Conservation (phyloP, 2,797 vertebrate species). For the Pangasius mekongensis region DNA sequence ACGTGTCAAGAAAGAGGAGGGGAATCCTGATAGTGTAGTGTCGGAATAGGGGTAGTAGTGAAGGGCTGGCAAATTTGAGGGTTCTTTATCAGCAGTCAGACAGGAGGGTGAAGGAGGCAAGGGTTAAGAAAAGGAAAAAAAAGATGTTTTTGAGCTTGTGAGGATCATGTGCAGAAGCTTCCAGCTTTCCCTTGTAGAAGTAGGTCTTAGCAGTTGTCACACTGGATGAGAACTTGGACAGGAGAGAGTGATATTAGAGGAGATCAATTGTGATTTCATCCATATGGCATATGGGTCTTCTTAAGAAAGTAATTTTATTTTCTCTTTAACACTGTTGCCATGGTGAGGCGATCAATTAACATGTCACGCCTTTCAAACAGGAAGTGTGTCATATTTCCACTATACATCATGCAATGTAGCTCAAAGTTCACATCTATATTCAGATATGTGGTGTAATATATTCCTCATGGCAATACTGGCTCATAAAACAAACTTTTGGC, state of each 20-base stretch:
- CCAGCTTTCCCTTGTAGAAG: no score
- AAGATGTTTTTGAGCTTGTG: background rate
- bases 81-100: background rate
- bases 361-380: no score
- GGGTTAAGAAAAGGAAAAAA: background rate
- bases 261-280: background rate
- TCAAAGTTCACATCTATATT: no score
- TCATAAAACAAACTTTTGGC: background rate
- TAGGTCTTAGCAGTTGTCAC: background rate
- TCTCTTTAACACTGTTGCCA: no score
- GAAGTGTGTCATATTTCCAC: no score
- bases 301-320: no score
- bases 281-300: background rate
- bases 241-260: no score
- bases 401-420: no score
- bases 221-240: background rate
- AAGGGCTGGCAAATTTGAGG: background rate
- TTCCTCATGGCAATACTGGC: background rate
- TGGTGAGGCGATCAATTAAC: no score
- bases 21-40: background rate
- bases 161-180: background rate
- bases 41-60: background rate
- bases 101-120: background rate
- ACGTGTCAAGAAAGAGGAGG: background rate
- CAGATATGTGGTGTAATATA: background rate